Conservation (phyloP, 2,797 vertebrate species). For the Lagorchestes hirsutus region DNA sequence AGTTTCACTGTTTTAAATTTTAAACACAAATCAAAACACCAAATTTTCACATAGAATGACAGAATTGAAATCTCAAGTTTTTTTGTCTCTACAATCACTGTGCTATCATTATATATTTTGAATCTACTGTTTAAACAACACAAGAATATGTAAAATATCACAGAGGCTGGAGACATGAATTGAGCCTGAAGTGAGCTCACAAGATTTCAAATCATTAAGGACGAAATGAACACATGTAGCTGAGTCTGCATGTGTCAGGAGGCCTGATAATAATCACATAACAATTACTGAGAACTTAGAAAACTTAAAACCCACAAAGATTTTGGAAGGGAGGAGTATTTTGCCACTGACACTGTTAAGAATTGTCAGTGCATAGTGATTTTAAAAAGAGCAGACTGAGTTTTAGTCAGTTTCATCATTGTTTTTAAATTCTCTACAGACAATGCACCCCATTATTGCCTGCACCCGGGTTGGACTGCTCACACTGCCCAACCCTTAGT, state of each 20-base stretch:
- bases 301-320: neutral
- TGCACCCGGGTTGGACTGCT: neutral
- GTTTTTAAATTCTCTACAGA: neutral
- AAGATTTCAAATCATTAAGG: neutral
- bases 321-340: conserved; percentile 2
- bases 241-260: neutral
- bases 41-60: neutral
- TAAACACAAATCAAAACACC: neutral
- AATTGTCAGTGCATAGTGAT: neutral
- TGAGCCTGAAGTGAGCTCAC: neutral
- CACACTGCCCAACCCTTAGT: neutral
- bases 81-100: neutral
- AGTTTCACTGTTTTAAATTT: neutral
- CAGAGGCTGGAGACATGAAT: conserved; percentile 5
- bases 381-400: neutral
- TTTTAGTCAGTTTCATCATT: neutral
- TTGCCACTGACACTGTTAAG: neutral
- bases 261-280: neutral
- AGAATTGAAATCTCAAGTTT: neutral
- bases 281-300: neutral
- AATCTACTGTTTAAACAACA: neutral
- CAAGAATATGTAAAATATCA: neutral
- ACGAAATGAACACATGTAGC: neutral
- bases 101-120: neutral
- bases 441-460: neutral